Conservation (phyloP, 2,888 invertebrate genomes). For the Adelphocoris suturalis region DNA sequence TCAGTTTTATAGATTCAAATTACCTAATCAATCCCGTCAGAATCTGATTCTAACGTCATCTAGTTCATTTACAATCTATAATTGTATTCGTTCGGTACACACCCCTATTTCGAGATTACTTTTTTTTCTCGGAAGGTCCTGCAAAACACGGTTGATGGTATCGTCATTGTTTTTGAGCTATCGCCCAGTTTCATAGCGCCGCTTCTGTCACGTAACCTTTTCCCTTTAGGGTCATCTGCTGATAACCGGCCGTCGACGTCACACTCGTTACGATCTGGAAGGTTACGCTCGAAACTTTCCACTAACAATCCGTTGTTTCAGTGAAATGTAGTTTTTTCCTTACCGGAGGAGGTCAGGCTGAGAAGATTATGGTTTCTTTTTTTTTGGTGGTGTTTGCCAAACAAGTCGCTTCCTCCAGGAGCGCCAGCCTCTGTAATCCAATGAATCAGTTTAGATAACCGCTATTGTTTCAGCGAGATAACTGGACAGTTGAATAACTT, state of each 20-base stretch:
- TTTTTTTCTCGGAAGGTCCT: not conserved
- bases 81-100: not conserved
- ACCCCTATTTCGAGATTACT: not conserved
- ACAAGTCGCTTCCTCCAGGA: not conserved
- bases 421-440: constrained; percentile 6
- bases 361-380: not conserved
- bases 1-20: not conserved
- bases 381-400: not conserved
- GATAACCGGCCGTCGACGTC: constrained; percentile 17
- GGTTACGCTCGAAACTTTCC: constrained; percentile 22
- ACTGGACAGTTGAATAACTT: not conserved
- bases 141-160: not conserved
- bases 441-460: not conserved
- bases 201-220: not conserved
- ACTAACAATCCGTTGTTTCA: not conserved
- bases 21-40: not conserved
- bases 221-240: not conserved
- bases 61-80: too few relatives aligned
- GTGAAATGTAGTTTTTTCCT: not conserved
- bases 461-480: not conserved
- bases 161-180: not conserved
- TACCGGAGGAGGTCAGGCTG: constrained; percentile 7
- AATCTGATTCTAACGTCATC: not conserved
- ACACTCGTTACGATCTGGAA: not conserved
- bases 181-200: not conserved